These are phyloP conservation scores for Malurus cyaneus DNA, from an alignment of 2,113 vertebrate genomes.

Conservation along the genomic window DNA sequence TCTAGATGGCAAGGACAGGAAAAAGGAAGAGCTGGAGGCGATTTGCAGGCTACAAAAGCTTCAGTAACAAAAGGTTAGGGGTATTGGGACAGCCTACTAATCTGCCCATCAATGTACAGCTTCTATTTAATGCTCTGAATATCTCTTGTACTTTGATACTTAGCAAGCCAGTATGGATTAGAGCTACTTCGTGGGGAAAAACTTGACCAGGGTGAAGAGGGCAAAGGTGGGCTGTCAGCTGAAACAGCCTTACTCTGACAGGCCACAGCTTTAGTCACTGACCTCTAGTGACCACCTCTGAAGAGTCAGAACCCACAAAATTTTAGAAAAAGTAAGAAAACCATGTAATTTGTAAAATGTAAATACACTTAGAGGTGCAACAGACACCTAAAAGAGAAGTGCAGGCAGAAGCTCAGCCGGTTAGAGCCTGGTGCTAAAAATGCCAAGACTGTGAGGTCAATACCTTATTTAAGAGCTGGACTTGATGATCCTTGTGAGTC, in stretches of 20 bases:
- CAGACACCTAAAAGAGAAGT: neutral
- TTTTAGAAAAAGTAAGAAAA: neutral
- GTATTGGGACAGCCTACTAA: neutral
- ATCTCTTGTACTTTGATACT: neutral
- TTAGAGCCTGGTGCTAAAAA: neutral
- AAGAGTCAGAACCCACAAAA: neutral
- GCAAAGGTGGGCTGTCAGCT: neutral
- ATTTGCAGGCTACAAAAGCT: constrained; percentile 5
- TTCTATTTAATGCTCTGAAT: constrained; percentile 9
- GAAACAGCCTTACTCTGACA: neutral
- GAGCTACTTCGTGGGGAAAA: neutral
- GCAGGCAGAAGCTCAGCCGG: neutral
- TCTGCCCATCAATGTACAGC: neutral
- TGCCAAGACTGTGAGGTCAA: neutral
- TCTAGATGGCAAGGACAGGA: neutral
- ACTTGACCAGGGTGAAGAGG: neutral
- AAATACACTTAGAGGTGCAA: neutral
- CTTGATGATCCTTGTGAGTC: neutral
- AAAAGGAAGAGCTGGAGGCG: neutral
- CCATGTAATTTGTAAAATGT: neutral
- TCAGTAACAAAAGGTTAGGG: neutral
- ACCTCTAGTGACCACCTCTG: neutral
- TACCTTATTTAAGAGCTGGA: neutral
- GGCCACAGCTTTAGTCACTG: neutral
- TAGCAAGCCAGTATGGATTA: neutral